Evolutionary conservation across 1,140 invertebrate species (phyloP), one percentile per base, ranked within the genome.

Genomic region (Hylyphantes graminicola): DNA sequence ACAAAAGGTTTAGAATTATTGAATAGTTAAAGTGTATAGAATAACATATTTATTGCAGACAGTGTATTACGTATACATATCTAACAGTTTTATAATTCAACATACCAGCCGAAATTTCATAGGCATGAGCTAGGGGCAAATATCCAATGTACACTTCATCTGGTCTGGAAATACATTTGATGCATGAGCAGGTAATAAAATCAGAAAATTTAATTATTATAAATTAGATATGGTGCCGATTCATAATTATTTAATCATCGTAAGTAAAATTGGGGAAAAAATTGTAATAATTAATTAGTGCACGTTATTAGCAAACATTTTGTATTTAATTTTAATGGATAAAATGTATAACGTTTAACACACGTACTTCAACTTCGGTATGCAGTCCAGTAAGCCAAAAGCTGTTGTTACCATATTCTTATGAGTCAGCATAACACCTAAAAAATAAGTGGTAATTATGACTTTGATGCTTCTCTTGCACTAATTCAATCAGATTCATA

Each of bases 111-210:
- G 97, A 92, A 63, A 99, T 91, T 90, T 99, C 98, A 87, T 99
- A 95, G 2, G 99, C 97, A 90, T 99, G 98, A 63, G 98, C 98
- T 68, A 99, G 91, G 5, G 98, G 98, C 80, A 99, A 91, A 90
- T 98, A 99, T 53, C 96, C 98, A 89, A 99, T 94, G 87, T 98
- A 96, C 12, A 95, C 91, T 89, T 99, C 98, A 85, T 93, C 88
- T 1, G 88, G 92, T 0, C 92, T 86, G 11, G 76, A 85, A 61
- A 53, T n/a, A 73, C 12, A 48, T 19, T 2, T 48, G 7, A 67
- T 6, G 9, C 10, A 50, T 70, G 11, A 50, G 10, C 35, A 50
- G 21, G 15, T 70, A 51, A 19, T 70, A 11, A 48, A 70, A 17
- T 9, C 4, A 70, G 11, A 50, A 5, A 35, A n/a, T 19, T 0